Evolutionary conservation across 2,888 invertebrate genomes (phyloP).

Genomic region (Nemapogon koenigi): DNA sequence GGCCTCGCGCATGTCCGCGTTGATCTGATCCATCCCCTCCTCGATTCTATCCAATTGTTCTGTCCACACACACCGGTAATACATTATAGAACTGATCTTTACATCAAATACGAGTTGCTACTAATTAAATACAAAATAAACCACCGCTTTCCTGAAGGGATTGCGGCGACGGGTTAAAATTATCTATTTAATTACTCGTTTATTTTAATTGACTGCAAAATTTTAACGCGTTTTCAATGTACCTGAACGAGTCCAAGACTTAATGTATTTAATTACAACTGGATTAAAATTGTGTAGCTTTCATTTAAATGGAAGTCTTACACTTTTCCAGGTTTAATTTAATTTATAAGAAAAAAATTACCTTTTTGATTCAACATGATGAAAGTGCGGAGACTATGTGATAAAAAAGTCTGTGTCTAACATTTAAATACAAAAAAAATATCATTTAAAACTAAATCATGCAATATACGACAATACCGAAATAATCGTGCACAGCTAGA

Average conservation of each 20-base stretch:
- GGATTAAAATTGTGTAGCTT: background rate
- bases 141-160: constrained; percentile 2
- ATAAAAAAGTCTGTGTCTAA: constrained; percentile 45
- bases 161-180: background rate
- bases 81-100: constrained; percentile 39
- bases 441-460: constrained; percentile 46
- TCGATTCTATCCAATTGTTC: constrained; percentile 99
- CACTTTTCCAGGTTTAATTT: constrained; percentile 42
- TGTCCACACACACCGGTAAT: constrained; percentile 59
- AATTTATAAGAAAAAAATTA: constrained; percentile 23
- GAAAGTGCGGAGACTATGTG: constrained; percentile 60
- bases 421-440: constrained; percentile 43
- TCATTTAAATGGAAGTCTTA: constrained; percentile 38
- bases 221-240: constrained; percentile 62
- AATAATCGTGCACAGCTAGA: constrained; percentile 61
- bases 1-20: constrained; percentile 99
- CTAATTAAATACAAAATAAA: no score
- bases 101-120: no score
- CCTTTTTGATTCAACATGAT: constrained; percentile 48
- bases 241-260: constrained; percentile 58
- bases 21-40: constrained; percentile 99
- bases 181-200: background rate
- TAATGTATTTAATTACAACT: no score
- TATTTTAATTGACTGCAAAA: constrained; percentile 41
- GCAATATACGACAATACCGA: constrained; percentile 58